Evolutionary conservation across 2,888 invertebrate genomes (phyloP).

Genomic region (Himalopsyche kuldschensis): DNA sequence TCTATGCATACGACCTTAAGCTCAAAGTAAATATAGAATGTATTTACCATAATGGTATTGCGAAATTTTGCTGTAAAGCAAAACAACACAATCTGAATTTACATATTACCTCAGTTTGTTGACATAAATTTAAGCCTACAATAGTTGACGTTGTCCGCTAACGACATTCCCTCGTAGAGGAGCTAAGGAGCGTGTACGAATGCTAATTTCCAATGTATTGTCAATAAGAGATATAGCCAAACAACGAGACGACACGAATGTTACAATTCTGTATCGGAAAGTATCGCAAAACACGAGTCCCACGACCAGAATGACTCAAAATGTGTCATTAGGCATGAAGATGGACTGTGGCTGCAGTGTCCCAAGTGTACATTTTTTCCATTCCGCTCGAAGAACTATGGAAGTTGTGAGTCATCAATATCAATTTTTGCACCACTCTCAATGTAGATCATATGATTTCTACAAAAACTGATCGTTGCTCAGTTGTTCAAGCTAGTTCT

Average conservation of each 20-base stretch:
- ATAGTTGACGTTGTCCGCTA: not conserved
- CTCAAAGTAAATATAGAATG: too few relatives aligned
- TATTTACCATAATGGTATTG: not conserved
- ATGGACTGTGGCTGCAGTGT: not conserved
- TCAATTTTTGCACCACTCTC: too few relatives aligned
- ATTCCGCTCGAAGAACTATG: too few relatives aligned
- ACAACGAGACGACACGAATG: conserved; percentile 17
- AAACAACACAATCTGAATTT: not conserved
- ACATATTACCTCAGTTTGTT: not conserved
- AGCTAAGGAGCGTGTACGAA: conserved; percentile 17
- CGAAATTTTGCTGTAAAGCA: not conserved
- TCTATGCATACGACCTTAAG: too few relatives aligned
- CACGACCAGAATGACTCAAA: conserved; percentile 6
- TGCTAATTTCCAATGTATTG: conserved; percentile 29
- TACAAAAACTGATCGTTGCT: too few relatives aligned
- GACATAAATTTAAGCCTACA: not conserved
- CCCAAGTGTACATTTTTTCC: too few relatives aligned
- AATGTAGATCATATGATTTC: too few relatives aligned
- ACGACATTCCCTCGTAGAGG: not conserved
- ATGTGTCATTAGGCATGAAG: conserved; percentile 6
- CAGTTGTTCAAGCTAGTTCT: too few relatives aligned
- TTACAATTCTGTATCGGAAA: conserved; percentile 9
- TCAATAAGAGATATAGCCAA: conserved; percentile 18
- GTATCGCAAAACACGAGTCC: conserved; percentile 10
- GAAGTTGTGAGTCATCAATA: too few relatives aligned